Conservation (phyloP, 2,888 invertebrate genomes). For the Dicyrtoma fusca region DNA sequence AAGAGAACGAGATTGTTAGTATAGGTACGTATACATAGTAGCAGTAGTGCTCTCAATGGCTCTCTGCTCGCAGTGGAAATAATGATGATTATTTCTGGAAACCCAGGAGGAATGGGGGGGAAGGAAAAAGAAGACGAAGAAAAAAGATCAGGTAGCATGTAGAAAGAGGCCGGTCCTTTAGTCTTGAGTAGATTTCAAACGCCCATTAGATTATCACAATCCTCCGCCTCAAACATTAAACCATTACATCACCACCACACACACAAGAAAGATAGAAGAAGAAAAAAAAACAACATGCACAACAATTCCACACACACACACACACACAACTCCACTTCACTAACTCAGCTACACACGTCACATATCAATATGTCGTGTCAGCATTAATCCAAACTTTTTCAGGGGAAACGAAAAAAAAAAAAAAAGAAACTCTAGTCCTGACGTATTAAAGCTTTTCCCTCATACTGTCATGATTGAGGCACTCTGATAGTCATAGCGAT, state of each 20-base stretch:
- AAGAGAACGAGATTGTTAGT: slow-evolving; percentile 28
- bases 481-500: no score
- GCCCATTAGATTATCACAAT: slow-evolving; percentile 32
- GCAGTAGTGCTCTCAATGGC: no score
- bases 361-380: no score
- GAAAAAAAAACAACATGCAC: slow-evolving; percentile 3
- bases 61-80: not conserved
- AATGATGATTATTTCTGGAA: slow-evolving; percentile 12
- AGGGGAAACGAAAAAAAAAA: no score
- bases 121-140: slow-evolving; percentile 20
- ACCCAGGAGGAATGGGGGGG: not conserved
- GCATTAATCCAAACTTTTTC: no score
- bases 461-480: no score
- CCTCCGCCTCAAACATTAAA: slow-evolving; percentile 38
- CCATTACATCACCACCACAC: slow-evolving; percentile 20
- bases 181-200: slow-evolving; percentile 27
- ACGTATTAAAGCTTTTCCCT: no score
- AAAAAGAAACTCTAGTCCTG: no score
- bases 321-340: not conserved
- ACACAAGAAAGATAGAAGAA: no score
- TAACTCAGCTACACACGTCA: no score
- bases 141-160: slow-evolving; percentile 29
- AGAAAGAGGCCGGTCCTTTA: slow-evolving; percentile 36
- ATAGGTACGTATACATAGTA: no score
- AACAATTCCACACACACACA: no score